phyloP scores from a whole-genome alignment of 2,888 invertebrate genomes.

The Griposia aprilina region DNA sequence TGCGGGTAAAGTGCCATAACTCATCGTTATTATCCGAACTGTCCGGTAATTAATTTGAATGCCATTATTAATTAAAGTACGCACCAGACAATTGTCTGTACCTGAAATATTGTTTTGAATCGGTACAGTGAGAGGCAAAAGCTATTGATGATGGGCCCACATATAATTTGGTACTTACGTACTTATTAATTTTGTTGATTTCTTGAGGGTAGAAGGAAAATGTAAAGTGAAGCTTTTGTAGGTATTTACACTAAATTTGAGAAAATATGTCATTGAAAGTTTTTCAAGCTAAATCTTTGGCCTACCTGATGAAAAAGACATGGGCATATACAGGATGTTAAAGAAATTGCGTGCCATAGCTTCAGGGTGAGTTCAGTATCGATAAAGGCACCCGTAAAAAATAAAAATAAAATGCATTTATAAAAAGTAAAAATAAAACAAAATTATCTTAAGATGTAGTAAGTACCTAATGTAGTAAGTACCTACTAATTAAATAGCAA shows the following conservation, averaged over 20 bases:
- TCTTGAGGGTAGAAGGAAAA: background rate
- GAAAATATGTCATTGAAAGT: background rate
- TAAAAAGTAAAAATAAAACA: no score
- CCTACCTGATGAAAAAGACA: background rate
- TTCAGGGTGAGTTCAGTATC: no score
- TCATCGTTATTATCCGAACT: constrained; percentile 65
- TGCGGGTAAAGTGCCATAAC: constrained; percentile 57
- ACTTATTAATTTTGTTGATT: background rate
- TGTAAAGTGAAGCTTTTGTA: background rate
- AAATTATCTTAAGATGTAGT: no score
- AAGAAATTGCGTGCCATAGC: no score
- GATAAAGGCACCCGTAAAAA: no score
- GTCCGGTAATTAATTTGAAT: constrained; percentile 69
- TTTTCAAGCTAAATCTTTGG: background rate
- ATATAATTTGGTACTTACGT: background rate
- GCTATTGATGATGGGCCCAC: background rate
- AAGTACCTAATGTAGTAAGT: no score
- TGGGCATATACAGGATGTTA: no score
- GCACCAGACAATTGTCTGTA: constrained; percentile 65
- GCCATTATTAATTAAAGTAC: constrained; percentile 70
- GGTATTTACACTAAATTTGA: background rate
- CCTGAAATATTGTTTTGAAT: constrained; percentile 71
- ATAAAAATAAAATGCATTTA: no score
- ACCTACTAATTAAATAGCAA: no score
- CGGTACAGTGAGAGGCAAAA: constrained; percentile 56